Conservation (phyloP, 1,140 invertebrate species). For the Odontomachus brunneus region DNA sequence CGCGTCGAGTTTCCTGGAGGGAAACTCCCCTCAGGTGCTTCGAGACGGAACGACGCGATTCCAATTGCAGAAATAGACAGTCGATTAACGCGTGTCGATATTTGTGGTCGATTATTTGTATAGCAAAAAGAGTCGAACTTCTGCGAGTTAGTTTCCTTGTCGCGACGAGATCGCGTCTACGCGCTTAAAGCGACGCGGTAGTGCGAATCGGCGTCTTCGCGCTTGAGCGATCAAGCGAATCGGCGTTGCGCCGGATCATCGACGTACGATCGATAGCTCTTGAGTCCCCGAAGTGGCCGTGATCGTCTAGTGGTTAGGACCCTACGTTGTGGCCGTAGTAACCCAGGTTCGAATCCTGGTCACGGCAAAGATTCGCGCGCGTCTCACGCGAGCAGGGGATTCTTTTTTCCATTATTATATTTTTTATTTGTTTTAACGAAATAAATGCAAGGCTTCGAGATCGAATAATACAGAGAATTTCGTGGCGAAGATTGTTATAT, state of each 20-base stretch:
- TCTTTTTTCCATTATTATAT: not conserved
- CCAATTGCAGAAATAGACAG: too few species aligned
- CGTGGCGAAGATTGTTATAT: too few species aligned
- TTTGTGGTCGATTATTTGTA: too few species aligned
- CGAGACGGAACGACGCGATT: too few species aligned
- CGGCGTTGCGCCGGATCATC: constrained; percentile 24
- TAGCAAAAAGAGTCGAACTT: not conserved
- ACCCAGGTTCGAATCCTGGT: constrained; percentile 97
- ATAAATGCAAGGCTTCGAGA: too few species aligned
- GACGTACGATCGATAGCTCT: not conserved
- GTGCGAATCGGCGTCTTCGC: not conserved
- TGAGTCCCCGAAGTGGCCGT: constrained; percentile 86
- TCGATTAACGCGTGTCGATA: too few species aligned
- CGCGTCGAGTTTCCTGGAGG: too few species aligned
- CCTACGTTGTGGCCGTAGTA: constrained; percentile 96
- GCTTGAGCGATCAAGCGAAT: constrained; percentile 48
- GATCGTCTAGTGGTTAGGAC: constrained; percentile 94
- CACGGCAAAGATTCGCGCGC: constrained; percentile 90
- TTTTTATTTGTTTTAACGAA: not conserved
- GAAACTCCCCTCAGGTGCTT: too few species aligned
- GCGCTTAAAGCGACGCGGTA: not conserved
- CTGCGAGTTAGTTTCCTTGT: not conserved
- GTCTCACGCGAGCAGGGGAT: not conserved
- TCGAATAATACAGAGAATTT: too few species aligned
- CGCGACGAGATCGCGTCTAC: not conserved